A percentile compares a stretch with the other conserved stretches of the same genome.
Evolutionary conservation across 2,888 invertebrate species (phyloP).

Genomic region (Cylloceria caligata): DNA sequence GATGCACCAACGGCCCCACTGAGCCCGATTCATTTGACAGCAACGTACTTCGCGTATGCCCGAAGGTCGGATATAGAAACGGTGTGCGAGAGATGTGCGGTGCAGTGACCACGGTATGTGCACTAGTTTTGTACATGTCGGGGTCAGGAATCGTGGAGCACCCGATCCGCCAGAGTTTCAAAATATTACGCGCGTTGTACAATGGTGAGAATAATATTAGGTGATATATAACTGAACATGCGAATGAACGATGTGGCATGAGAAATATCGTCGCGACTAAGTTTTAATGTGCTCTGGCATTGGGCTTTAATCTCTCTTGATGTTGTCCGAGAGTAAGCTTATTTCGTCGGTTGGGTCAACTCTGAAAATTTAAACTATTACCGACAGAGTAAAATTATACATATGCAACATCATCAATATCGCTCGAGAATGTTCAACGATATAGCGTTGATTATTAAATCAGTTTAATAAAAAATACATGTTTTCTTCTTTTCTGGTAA

Average conservation of each 20-base stretch:
- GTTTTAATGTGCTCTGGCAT: neutral
- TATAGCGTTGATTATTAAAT: neutral
- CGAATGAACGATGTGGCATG: neutral
- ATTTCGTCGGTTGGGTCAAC: neutral
- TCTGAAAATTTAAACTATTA: neutral
- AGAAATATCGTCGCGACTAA: neutral
- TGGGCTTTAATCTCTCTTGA: neutral
- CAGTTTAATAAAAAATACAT: neutral
- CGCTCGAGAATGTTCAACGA: neutral
- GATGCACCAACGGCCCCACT: slow-evolving; percentile 59
- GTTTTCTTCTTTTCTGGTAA: slow-evolving; percentile 16
- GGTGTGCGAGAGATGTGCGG: slow-evolving; percentile 34
- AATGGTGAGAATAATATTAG: neutral
- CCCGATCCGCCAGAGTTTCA: slow-evolving; percentile 53
- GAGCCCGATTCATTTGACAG: slow-evolving; percentile 68
- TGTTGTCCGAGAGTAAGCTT: neutral
- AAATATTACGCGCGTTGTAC: slow-evolving; percentile 43
- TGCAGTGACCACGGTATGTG: slow-evolving; percentile 27
- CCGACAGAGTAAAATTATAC: neutral
- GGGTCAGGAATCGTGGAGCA: slow-evolving; percentile 52
- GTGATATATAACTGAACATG: neutral
- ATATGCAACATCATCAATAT: too few relatives aligned
- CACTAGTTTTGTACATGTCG: slow-evolving; percentile 55
- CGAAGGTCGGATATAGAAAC: slow-evolving; percentile 25
- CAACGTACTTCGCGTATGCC: slow-evolving; percentile 50